Conservation (phyloP, 1,140 invertebrate genomes). For the Atta cephalotes region DNA sequence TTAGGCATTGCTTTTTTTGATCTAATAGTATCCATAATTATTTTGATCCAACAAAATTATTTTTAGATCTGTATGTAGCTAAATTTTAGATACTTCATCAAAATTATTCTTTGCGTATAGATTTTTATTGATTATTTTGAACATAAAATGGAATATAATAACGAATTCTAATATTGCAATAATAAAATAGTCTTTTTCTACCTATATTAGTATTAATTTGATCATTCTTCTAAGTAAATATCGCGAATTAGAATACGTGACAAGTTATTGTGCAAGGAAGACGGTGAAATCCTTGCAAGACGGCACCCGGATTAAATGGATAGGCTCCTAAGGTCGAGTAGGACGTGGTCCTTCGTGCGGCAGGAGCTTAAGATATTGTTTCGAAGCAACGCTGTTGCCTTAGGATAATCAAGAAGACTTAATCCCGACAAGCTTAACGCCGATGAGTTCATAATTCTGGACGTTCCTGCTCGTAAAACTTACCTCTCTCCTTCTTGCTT, state of each 20-base stretch:
- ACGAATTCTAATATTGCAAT: not conserved
- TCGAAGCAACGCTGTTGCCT: conserved; percentile 82
- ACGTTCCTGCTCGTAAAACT: conserved; percentile 26
- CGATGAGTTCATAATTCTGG: conserved; percentile 79
- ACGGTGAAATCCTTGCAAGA: conserved; percentile 80
- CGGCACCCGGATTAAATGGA: conserved; percentile 82
- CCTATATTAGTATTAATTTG: not conserved
- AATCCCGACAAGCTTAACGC: conserved; percentile 81
- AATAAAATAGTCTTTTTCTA: not conserved
- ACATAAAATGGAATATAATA: not conserved
- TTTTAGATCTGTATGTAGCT: no score
- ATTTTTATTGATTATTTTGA: not conserved
- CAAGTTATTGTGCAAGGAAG: conserved; percentile 57
- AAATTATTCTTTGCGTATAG: no score
- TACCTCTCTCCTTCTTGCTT: conserved; percentile 20
- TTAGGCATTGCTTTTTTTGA: no score
- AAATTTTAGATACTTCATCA: no score
- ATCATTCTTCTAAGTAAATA: conserved; percentile 59
- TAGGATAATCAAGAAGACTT: conserved; percentile 84
- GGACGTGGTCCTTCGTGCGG: conserved; percentile 79
- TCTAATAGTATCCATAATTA: no score
- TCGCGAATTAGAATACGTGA: conserved; percentile 74
- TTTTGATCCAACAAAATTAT: no score
- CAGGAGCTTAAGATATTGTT: conserved; percentile 83
- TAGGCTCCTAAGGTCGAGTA: conserved; percentile 81